Percentiles rank a stretch among this genome's conserved stretches.
Conservation (phyloP, 2,113 vertebrate species). For the Gallinago paraguaiae region DNA sequence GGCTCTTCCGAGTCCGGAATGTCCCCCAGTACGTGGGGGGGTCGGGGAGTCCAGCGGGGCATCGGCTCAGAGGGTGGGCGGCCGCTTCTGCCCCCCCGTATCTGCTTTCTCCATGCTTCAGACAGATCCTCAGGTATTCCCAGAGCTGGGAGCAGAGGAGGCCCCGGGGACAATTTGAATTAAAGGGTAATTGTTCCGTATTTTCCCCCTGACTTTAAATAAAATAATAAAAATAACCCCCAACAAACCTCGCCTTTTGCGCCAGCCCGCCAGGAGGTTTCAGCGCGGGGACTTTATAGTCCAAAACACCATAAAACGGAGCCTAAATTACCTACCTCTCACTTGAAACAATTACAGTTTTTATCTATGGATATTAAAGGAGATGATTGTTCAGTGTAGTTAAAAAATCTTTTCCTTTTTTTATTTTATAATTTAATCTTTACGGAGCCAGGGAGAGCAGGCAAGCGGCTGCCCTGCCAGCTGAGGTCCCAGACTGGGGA, state of each 20-base stretch:
- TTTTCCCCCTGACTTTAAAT: neutral
- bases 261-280: neutral
- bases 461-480: neutral
- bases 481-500: accelerated
- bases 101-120: neutral
- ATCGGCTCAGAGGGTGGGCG: accelerated
- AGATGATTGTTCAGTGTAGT: neutral
- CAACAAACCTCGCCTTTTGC: neutral
- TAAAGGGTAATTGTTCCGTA: neutral
- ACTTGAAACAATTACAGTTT: conserved; percentile 30
- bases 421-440: neutral
- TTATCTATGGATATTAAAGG: conserved; percentile 40
- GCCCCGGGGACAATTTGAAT: neutral
- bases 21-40: neutral
- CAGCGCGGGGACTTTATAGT: neutral
- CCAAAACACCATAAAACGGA: conserved; percentile 4
- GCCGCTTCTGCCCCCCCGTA: neutral
- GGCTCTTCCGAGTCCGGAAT: neutral
- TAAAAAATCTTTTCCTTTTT: neutral
- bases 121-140: neutral
- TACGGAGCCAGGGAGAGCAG: neutral
- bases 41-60: neutral
- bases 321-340: conserved; percentile 19
- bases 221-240: neutral
- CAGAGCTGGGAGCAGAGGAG: neutral